Evolutionary conservation across 2,797 vertebrate species (phyloP).

Genomic region (Petrocephalus schoutedeni): DNA sequence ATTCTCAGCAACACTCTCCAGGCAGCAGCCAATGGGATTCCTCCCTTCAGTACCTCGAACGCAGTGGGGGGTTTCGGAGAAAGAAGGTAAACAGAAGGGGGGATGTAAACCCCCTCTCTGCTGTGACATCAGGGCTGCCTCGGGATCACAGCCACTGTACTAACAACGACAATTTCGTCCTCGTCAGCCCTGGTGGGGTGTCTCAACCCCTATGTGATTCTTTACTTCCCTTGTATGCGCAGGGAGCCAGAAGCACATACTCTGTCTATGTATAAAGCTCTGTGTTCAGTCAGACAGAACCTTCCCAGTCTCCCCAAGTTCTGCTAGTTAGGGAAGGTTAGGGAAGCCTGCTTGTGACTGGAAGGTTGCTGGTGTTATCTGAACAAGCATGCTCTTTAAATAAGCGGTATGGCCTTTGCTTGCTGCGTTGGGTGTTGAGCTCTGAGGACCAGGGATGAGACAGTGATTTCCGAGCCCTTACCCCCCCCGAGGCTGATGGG

Average conservation of each 20-base stretch:
- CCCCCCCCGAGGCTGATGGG: background rate
- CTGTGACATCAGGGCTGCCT: conserved; percentile 30
- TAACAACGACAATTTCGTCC: conserved; percentile 16
- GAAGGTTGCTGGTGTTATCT: background rate
- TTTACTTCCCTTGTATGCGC: conserved; percentile 7
- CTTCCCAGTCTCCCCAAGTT: background rate
- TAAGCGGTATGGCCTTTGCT: background rate
- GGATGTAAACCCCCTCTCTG: conserved; percentile 30
- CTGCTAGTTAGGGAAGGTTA: too few relatives aligned
- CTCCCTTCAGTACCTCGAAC: conserved; percentile 48
- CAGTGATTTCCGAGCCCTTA: background rate
- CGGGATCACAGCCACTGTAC: conserved; percentile 23
- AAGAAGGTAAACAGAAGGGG: conserved; percentile 31
- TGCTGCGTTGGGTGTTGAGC: background rate
- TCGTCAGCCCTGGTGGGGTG: background rate
- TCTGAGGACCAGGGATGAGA: background rate
- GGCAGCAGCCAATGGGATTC: conserved; percentile 53
- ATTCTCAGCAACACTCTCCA: conserved; percentile 67
- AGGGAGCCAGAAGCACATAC: background rate
- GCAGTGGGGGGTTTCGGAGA: conserved; percentile 18
- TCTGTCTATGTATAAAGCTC: background rate
- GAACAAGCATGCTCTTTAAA: background rate
- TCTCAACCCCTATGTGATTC: background rate
- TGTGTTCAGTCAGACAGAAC: background rate
- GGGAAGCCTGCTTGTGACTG: too few relatives aligned